Evolutionary conservation across 2,797 vertebrate genomes (phyloP).

Genomic region (Syndactyla subalaris): DNA sequence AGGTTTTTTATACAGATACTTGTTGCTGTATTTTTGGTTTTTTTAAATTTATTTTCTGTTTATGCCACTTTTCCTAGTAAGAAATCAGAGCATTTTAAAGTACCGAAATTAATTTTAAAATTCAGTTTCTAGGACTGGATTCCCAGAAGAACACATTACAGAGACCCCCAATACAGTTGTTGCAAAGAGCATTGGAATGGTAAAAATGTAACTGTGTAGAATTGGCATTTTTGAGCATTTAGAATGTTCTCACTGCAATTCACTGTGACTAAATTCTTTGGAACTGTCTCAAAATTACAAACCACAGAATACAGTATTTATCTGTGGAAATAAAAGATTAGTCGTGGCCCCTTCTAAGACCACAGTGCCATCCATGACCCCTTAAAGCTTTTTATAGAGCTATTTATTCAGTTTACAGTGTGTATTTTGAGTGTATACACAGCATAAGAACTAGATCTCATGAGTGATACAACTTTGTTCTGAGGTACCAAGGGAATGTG

Average conservation of each 20-base stretch:
- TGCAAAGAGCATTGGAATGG: neutral
- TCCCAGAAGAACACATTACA: neutral
- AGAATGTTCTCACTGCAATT: neutral
- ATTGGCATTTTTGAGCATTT: neutral
- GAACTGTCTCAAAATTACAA: neutral
- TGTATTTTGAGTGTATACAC: conserved; percentile 33
- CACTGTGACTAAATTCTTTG: neutral
- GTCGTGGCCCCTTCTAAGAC: neutral
- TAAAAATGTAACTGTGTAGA: neutral
- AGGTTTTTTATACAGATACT: neutral
- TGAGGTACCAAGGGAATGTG: neutral
- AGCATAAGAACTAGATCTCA: conserved; percentile 21
- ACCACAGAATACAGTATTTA: neutral
- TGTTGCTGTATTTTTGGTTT: neutral
- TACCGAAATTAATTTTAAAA: neutral
- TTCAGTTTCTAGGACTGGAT: neutral
- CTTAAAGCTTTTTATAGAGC: neutral
- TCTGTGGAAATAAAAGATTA: neutral
- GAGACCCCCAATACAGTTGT: neutral
- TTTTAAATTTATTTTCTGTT: neutral
- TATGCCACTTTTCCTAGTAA: neutral
- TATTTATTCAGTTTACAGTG: conserved; percentile 39
- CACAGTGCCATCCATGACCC: conserved; percentile 8
- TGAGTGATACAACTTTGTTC: conserved; percentile 5
- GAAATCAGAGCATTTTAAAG: neutral